A percentile compares a stretch with the other conserved stretches of the same genome.
These are phyloP conservation scores for Deilephila elpenor DNA, from an alignment of 2,888 invertebrate species.

Conservation along the genomic window DNA sequence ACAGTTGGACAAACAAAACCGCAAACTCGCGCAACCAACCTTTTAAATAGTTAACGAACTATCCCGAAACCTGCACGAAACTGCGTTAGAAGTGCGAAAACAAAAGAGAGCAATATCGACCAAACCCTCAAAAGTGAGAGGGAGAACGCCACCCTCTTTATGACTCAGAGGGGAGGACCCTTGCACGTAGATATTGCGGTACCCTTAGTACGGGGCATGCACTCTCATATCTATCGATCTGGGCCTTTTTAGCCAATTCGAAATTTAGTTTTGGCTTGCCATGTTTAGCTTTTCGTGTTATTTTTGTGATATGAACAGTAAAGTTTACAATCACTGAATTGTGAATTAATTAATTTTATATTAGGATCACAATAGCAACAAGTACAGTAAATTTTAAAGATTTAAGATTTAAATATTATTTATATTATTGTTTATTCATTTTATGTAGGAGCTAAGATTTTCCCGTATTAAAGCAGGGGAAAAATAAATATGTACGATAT, in stretches of 20 bases:
- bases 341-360: no score
- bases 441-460: no score
- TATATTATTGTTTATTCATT: no score
- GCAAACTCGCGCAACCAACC: constrained; percentile 30
- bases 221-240: constrained; percentile 73
- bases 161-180: constrained; percentile 84
- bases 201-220: constrained; percentile 71
- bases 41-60: constrained; percentile 34
- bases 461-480: no score
- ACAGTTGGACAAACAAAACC: constrained; percentile 5
- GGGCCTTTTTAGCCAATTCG: constrained; percentile 44
- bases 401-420: no score
- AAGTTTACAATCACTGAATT: no score
- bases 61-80: constrained; percentile 48
- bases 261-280: constrained; percentile 37
- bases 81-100: constrained; percentile 73
- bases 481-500: no score
- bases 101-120: constrained; percentile 83
- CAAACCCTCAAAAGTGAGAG: constrained; percentile 81
- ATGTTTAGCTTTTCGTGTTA: constrained; percentile 12
- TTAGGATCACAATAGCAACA: no score
- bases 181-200: constrained; percentile 75
- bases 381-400: no score
- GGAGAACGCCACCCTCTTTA: constrained; percentile 80
- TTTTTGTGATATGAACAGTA: neutral